phyloP scores from a whole-genome alignment of 2,888 invertebrate genomes.

The Lingula anatina region DNA sequence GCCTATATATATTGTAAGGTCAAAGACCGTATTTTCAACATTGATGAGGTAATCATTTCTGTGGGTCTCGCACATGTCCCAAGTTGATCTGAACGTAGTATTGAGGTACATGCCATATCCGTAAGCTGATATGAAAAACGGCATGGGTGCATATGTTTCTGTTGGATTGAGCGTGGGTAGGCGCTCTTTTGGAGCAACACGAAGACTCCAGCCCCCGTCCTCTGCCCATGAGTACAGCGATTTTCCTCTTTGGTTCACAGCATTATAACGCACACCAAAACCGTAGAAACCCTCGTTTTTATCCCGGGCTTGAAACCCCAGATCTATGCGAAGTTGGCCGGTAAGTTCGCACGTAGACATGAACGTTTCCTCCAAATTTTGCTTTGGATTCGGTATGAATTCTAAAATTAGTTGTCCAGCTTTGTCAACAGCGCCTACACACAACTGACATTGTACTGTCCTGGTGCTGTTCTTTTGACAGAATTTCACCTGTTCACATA shows the following conservation, averaged over 20 bases:
- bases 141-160: slow-evolving; percentile 6
- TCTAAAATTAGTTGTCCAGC: too few relatives aligned
- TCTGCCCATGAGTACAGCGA: slow-evolving; percentile 4
- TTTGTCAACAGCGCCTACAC: too few relatives aligned
- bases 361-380: too few relatives aligned
- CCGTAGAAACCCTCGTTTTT: slow-evolving; percentile 3
- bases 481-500: too few relatives aligned
- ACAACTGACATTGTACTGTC: too few relatives aligned
- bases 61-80: not conserved
- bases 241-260: slow-evolving; percentile 1
- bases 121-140: slow-evolving; percentile 1
- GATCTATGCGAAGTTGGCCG: slow-evolving; percentile 1
- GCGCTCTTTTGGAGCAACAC: too few relatives aligned
- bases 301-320: not conserved
- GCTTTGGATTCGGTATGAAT: too few relatives aligned
- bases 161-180: too few relatives aligned
- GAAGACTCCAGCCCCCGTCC: slow-evolving; percentile 6
- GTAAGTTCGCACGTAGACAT: too few relatives aligned
- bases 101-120: slow-evolving; percentile 5
- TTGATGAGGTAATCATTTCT: not conserved
- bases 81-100: slow-evolving; percentile 3
- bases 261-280: slow-evolving; percentile 4
- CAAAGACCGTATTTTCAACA: slow-evolving; percentile 1
- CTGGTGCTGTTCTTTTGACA: too few relatives aligned
- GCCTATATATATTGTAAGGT: slow-evolving; percentile 3